Evolutionary conservation across 2,888 invertebrate species (phyloP).

Genomic region (Drosophila conformis): DNA sequence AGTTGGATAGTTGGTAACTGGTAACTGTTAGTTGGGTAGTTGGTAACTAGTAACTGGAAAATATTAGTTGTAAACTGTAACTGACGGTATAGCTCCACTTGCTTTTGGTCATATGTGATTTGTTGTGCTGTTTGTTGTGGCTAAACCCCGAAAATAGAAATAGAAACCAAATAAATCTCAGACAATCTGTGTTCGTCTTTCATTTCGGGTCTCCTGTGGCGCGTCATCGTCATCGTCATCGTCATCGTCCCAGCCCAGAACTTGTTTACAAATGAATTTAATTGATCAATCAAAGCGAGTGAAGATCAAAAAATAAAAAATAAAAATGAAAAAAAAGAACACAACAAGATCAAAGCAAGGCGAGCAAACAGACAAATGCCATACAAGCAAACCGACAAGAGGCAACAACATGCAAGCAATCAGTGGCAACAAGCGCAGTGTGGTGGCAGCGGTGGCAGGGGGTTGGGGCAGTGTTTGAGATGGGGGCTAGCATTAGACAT

Average conservation of each 20-base stretch:
- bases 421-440: slow-evolving; percentile 34
- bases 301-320: slow-evolving; percentile 74
- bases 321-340: slow-evolving; percentile 1
- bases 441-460: background rate
- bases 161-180: slow-evolving; percentile 47
- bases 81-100: background rate
- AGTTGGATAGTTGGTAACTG: background rate
- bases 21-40: background rate
- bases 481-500: slow-evolving; percentile 60
- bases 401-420: slow-evolving; percentile 68
- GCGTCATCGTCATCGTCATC: slow-evolving; percentile 33
- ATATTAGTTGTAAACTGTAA: background rate
- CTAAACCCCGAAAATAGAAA: slow-evolving; percentile 45
- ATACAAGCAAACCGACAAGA: slow-evolving; percentile 68
- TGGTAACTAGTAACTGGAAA: background rate
- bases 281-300: slow-evolving; percentile 84
- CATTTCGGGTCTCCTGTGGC: slow-evolving; percentile 18
- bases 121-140: slow-evolving; percentile 24
- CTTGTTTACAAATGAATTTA: slow-evolving; percentile 84
- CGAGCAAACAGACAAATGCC: slow-evolving; percentile 78
- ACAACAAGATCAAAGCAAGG: slow-evolving; percentile 71
- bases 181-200: slow-evolving; percentile 5
- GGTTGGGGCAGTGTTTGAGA: background rate
- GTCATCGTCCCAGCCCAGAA: slow-evolving; percentile 46
- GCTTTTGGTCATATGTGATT: slow-evolving; percentile 14